Percentiles rank a stretch among this genome's conserved stretches.
phyloP scores from a whole-genome alignment of 1,140 invertebrate genomes.

The Metopolophium dirhodum region DNA sequence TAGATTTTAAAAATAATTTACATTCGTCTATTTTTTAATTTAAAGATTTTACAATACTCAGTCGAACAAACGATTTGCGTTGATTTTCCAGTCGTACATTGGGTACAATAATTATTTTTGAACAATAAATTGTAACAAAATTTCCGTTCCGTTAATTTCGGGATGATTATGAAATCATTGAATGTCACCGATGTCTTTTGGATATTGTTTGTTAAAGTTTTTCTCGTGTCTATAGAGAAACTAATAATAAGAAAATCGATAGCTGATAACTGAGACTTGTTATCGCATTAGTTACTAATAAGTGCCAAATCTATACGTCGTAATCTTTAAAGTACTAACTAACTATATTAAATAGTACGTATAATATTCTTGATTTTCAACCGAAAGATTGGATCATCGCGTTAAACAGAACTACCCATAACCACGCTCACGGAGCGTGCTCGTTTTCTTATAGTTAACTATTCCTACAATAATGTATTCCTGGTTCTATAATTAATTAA shows the following conservation, averaged over 20 bases:
- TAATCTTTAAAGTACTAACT: neutral
- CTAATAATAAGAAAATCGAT: neutral
- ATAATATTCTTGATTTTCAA: neutral
- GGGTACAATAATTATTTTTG: neutral
- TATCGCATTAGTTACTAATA: neutral
- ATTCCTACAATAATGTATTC: neutral
- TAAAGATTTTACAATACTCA: neutral
- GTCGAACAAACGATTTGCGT: neutral
- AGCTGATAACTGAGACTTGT: neutral
- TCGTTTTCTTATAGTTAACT: neutral
- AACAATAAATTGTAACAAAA: neutral
- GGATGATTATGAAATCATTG: too few species aligned
- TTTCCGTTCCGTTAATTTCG: neutral
- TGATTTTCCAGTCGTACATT: neutral
- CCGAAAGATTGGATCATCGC: neutral
- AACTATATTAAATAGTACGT: neutral
- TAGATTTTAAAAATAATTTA: neutral
- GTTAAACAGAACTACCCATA: neutral
- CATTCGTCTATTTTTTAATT: neutral
- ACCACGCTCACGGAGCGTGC: neutral
- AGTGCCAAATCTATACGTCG: neutral
- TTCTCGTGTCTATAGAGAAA: neutral
- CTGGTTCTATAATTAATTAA: neutral
- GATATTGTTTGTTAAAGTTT: neutral
- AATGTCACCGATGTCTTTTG: neutral